Evolutionary conservation across 2,797 vertebrate genomes (phyloP).

Genomic region (Argya squamiceps): DNA sequence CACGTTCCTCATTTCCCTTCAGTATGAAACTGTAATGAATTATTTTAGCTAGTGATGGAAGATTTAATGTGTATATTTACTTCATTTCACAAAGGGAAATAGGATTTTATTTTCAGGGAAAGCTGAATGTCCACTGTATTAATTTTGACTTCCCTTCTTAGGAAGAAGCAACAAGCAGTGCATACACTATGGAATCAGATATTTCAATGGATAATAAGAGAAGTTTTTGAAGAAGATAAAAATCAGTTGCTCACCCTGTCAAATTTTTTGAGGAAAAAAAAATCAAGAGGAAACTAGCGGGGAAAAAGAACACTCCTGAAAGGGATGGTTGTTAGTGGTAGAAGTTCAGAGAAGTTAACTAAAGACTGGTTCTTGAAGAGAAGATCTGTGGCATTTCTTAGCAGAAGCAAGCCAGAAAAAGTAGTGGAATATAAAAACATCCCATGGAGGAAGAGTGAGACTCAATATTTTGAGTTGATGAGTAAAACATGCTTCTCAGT

Average conservation of each 20-base stretch:
- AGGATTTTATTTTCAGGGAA: not conserved
- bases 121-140: not conserved
- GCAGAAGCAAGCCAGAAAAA: not conserved
- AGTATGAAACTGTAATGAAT: not conserved
- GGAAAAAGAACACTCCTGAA: not conserved
- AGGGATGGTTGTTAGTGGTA: not conserved
- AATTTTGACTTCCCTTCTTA: not conserved
- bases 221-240: not conserved
- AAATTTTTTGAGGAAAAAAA: not conserved
- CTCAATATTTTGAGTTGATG: not conserved
- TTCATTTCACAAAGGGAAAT: not conserved
- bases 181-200: not conserved
- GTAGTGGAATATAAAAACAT: not conserved
- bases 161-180: not conserved
- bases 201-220: not conserved
- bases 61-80: not conserved
- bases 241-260: not conserved
- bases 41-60: slow-evolving; percentile 7
- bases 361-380: not conserved
- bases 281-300: not conserved
- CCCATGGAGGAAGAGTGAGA: not conserved
- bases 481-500: not conserved
- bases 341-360: not conserved
- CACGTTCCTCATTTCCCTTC: not conserved
- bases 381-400: not conserved